A percentile compares a stretch with the other conserved stretches of the same genome.
phyloP scores from a whole-genome alignment of 2,113 vertebrate species.

The Raja brachyura region DNA sequence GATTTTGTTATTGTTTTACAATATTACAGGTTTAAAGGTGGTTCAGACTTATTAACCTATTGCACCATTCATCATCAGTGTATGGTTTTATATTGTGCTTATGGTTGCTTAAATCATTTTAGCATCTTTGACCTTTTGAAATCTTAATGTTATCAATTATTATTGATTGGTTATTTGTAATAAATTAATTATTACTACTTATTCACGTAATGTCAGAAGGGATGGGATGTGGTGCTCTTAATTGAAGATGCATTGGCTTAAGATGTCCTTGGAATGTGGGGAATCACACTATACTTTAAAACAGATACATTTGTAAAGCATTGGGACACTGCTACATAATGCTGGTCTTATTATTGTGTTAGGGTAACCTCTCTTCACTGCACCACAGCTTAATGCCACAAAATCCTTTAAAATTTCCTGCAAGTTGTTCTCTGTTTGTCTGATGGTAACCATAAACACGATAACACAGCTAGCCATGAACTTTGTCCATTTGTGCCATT shows the following conservation, averaged over 20 bases:
- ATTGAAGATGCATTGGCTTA: neutral
- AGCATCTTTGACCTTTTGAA: neutral
- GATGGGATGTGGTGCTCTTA: neutral
- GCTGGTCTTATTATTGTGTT: too few relatives aligned
- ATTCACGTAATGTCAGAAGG: neutral
- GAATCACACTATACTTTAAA: neutral
- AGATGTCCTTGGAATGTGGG: neutral
- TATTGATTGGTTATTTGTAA: neutral
- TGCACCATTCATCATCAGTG: neutral
- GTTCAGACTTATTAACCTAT: constrained; percentile 13
- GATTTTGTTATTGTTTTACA: neutral
- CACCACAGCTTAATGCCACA: too few relatives aligned
- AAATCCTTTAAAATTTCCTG: too few relatives aligned
- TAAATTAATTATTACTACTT: neutral
- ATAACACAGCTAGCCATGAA: too few relatives aligned
- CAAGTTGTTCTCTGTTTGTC: too few relatives aligned
- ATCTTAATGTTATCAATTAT: neutral
- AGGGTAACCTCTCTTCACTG: too few relatives aligned
- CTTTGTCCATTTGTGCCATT: too few relatives aligned
- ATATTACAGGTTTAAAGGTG: neutral
- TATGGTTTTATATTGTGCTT: neutral
- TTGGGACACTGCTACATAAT: too few relatives aligned
- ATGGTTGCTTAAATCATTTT: neutral
- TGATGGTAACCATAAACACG: too few relatives aligned
- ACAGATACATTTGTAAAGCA: neutral